Base-by-base conservation (phyloP, 2,797 vertebrate genomes). In the Mus caroli region DNA sequence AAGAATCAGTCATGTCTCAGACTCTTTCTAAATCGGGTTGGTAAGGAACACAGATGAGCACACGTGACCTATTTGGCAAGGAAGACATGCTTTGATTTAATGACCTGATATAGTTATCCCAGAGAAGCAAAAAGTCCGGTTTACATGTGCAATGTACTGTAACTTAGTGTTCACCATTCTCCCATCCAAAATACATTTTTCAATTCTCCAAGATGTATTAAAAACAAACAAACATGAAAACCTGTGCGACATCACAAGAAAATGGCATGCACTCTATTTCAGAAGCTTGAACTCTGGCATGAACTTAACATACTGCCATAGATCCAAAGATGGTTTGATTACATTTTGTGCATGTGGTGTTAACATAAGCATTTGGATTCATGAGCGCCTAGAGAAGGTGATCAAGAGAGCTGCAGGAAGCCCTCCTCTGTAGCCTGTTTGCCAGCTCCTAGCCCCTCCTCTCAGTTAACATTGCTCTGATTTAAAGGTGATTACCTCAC, bases 321-420 rank as follows among this genome's bases (percentile, higher is more conserved):
- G 28, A 76, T 54, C 88, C 50, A 95, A 91, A 86, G 76, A 75
- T 15, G 5, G 79, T 11, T 54, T 75, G 76, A 90, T 88, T 71
- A 40, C 52, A 62, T 71, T 79, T 52, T 58, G 19, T n/a, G n/a
- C 12, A 88, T 58, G 79, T 77, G 69, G 34, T 93, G 95, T 82
- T 50, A 90, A 90, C 11, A 24, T 12, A 80, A 13, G 26, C 4
- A 78, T 88, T 92, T 5, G 40, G 46, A 31, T 37, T 56, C 78
- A 24, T 76, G 56, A 69, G 31, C 86, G 26, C 87, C 26, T 62
- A 77, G 85, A 96, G 28, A 34, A 94, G 15, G 26, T 40, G 4
- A n/a, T 7, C 15, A 62, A 40, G 17, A 88, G 28, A 6, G 67
- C 82, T 71, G 26, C 34, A 34, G 77, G 9, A 88, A 7, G 37